Base-by-base conservation (phyloP, 2,888 invertebrate genomes). In the Microctonus aethiopoides region DNA sequence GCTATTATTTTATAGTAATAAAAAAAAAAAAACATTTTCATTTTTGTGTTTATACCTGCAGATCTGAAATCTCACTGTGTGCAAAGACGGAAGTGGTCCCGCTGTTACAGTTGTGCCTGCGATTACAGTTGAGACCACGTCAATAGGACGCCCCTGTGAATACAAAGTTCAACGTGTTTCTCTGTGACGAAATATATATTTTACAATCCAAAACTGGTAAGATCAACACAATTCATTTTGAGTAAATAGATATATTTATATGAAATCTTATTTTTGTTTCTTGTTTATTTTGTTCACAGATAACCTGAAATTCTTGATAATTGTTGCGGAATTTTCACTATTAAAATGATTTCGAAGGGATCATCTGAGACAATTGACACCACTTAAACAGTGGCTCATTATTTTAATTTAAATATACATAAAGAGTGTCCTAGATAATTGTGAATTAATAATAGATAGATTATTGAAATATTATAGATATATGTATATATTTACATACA, bases 281-380 rank as follows among this genome's bases (percentile, higher is more conserved):
- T 32, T 32, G 22, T 7, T 26, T 26, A 13, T 61, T 36, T 36
- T 60, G 20, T 24, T 60, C 41, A 11, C 46, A 62, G 62, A 46
- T 10, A 26, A 24, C n/a, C n/a, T 26, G 26, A 20, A 39, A 22
- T 29, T 13, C 10, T 62, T 10, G 13, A 46, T 22, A 16, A 10
- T 22, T 46, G 5, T n/a, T 20, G 16, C 16, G 20, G 16, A 46
- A 46, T 16, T 16, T 9, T 16, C 16, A 46, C 7, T 16, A 9
- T 46, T 16, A 41, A 54, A 39, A 65, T 72, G 61, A 73, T 36
- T 65, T 64, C 60, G 11, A 71, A 61, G 67, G 67, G 39, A 22
- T 56, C 60, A 52, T 56, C 52, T 39, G 71, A 52, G 41, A 61
- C 60, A 29, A 56, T 68, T n/a, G 75, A 70, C 67, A 70, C 72